phyloP scores from a whole-genome alignment of 2,797 vertebrate species.

The Borostomias antarcticus region DNA sequence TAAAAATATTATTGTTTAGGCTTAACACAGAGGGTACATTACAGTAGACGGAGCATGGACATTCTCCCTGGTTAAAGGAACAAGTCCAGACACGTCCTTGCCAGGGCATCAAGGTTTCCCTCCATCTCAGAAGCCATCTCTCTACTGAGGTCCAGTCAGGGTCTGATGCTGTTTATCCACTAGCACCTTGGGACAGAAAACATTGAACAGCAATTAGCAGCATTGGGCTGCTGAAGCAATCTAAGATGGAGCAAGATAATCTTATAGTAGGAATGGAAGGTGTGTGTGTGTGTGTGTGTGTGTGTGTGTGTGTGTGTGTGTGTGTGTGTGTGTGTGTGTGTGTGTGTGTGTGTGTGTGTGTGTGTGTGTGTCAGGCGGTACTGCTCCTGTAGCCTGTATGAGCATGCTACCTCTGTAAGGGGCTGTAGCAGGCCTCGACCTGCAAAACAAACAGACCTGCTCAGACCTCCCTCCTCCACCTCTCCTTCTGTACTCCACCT shows the following conservation, averaged over 20 bases:
- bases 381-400: conserved; percentile 24
- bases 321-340: conserved; percentile 12
- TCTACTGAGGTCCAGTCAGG: neutral
- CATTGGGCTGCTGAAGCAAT: neutral
- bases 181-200: neutral
- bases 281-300: conserved; percentile 21
- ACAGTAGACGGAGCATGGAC: too few relatives aligned
- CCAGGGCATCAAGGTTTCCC: neutral
- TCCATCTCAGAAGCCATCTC: neutral
- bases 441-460: conserved; percentile 35
- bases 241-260: neutral
- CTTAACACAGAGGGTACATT: too few relatives aligned
- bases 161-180: neutral
- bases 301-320: conserved; percentile 18
- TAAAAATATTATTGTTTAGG: too few relatives aligned
- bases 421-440: conserved; percentile 31
- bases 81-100: too few relatives aligned
- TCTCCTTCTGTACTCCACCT: neutral
- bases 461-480: too few relatives aligned
- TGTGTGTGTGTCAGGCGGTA: conserved; percentile 22
- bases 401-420: conserved; percentile 27
- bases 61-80: too few relatives aligned
- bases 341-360: conserved; percentile 10
- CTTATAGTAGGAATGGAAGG: too few relatives aligned
- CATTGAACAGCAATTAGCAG: neutral